Evolutionary conservation across 2,888 invertebrate species (phyloP).

Genomic region (Tridacna crocea): DNA sequence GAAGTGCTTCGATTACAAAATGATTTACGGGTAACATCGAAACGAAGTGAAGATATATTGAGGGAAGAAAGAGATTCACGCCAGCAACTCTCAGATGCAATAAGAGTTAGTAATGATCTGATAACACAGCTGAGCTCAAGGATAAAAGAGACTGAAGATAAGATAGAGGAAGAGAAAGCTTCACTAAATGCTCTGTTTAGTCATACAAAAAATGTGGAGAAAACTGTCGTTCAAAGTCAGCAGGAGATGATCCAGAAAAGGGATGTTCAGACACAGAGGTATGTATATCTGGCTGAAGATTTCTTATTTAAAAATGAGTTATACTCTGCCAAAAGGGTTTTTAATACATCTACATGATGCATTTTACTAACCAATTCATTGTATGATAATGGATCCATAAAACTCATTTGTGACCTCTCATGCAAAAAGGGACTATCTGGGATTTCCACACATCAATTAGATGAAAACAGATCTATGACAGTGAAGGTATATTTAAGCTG

Average conservation of each 20-base stretch:
- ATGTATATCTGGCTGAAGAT: constrained; percentile 27
- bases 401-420: no score
- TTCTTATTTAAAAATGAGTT: no score
- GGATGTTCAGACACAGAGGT: constrained; percentile 77
- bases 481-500: no score
- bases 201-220: constrained; percentile 82
- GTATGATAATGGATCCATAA: no score
- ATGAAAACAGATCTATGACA: no score
- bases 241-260: constrained; percentile 78
- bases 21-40: constrained; percentile 77
- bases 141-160: constrained; percentile 81
- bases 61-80: constrained; percentile 80
- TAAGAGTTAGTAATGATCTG: constrained; percentile 80
- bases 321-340: no score
- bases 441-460: no score
- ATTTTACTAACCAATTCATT: no score
- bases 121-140: constrained; percentile 78
- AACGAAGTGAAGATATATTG: constrained; percentile 79
- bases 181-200: constrained; percentile 77
- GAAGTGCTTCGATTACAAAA: constrained; percentile 83
- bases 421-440: no score
- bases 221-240: constrained; percentile 79
- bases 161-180: constrained; percentile 79
- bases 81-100: constrained; percentile 79
- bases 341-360: no score